Evolutionary conservation across 2,113 vertebrate species (phyloP).

Genomic region (Daboia siamensis): DNA sequence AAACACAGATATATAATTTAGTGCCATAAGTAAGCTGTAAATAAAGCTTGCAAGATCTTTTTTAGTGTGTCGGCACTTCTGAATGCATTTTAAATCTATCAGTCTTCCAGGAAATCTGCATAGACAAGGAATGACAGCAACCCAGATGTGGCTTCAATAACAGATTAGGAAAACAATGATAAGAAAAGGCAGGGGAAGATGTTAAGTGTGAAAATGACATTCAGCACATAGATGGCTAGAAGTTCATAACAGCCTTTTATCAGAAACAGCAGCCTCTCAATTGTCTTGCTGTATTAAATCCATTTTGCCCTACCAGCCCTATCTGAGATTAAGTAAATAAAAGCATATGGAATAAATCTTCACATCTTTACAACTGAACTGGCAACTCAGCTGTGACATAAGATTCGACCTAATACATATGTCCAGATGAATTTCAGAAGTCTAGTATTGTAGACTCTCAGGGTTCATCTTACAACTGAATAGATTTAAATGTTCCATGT

Average conservation of each 20-base stretch:
- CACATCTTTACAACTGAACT: constrained; percentile 28
- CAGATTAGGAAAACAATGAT: constrained; percentile 36
- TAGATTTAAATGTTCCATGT: not conserved
- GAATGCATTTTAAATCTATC: constrained; percentile 8
- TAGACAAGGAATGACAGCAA: constrained; percentile 43
- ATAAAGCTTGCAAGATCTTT: constrained; percentile 34
- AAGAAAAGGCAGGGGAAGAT: constrained; percentile 51
- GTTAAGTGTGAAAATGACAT: constrained; percentile 57
- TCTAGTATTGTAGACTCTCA: not conserved
- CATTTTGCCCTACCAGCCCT: constrained; percentile 53
- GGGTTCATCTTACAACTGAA: not conserved
- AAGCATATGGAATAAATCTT: constrained; percentile 49
- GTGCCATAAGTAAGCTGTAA: not conserved
- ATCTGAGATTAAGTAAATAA: constrained; percentile 56
- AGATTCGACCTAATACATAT: constrained; percentile 2
- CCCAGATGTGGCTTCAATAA: constrained; percentile 39
- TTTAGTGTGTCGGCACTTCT: constrained; percentile 13
- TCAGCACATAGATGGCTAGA: constrained; percentile 59
- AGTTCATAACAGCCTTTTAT: constrained; percentile 61
- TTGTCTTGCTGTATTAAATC: constrained; percentile 61
- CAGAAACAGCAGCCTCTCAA: constrained; percentile 55
- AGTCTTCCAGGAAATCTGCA: constrained; percentile 23
- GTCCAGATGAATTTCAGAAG: constrained; percentile 1
- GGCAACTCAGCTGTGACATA: constrained; percentile 36
- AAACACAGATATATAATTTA: not conserved